Percentiles rank a stretch among this genome's conserved stretches.
Conservation (phyloP, 1,140 invertebrate genomes). For the Batillaria attramentaria region DNA sequence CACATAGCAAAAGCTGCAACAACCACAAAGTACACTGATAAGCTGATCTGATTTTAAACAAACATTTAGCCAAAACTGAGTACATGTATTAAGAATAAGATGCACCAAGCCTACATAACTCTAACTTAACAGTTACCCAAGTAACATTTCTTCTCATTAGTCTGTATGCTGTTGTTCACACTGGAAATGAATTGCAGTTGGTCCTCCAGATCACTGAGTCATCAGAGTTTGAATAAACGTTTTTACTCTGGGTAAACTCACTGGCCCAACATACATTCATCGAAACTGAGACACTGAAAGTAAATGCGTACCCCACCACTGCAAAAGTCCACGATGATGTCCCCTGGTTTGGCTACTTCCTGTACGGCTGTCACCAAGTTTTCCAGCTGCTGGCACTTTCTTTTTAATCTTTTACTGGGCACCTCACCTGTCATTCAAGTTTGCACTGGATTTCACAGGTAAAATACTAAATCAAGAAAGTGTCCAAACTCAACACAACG, state of each 20-base stretch:
- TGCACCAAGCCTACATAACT: too few species aligned
- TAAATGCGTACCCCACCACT: constrained; percentile 79
- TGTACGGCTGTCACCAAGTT: constrained; percentile 87
- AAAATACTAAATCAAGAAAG: background rate
- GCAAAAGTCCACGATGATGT: constrained; percentile 93
- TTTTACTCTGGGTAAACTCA: too few species aligned
- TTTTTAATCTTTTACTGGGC: constrained; percentile 80
- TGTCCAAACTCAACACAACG: background rate
- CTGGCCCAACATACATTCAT: too few species aligned
- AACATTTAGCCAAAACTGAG: background rate
- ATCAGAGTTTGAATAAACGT: too few species aligned
- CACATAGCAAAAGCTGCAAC: background rate
- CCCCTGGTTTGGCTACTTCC: constrained; percentile 75
- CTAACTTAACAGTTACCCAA: too few species aligned
- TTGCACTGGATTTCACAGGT: background rate
- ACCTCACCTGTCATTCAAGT: constrained; percentile 77
- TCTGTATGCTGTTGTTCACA: too few species aligned
- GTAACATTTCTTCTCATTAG: too few species aligned
- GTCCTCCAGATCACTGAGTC: too few species aligned
- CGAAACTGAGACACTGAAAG: too few species aligned
- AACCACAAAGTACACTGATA: background rate
- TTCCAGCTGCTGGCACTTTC: constrained; percentile 92
- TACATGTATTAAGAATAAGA: background rate
- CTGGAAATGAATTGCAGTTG: too few species aligned
- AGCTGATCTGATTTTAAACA: too few species aligned